Conservation (phyloP, 2,113 vertebrate genomes). For the Archocentrus centrarchus region DNA sequence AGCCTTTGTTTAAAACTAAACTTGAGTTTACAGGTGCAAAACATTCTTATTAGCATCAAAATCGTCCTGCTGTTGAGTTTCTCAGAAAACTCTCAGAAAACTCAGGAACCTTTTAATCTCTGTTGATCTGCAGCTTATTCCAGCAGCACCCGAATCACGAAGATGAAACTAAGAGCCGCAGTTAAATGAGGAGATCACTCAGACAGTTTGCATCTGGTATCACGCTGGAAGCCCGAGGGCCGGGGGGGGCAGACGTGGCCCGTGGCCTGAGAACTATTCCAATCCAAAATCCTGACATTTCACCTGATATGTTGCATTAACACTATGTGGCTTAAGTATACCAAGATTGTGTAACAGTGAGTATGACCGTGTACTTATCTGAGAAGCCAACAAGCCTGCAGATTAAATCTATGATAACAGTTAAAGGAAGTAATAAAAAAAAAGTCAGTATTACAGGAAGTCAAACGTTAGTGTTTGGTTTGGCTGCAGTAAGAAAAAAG, state of each 20-base stretch:
- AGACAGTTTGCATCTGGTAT: constrained; percentile 53
- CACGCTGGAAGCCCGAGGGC: not conserved
- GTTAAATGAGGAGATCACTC: constrained; percentile 20
- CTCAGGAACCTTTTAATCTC: constrained; percentile 11
- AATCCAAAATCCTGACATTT: constrained; percentile 62
- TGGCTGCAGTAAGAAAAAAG: not conserved
- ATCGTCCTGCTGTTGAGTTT: not conserved
- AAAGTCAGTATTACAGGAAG: not conserved
- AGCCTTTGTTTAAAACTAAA: too few relatives aligned
- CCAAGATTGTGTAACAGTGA: constrained; percentile 6
- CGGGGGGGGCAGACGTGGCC: too few relatives aligned
- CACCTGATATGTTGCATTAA: constrained; percentile 63
- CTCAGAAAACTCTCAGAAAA: not conserved
- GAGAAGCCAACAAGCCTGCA: not conserved
- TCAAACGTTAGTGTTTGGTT: not conserved
- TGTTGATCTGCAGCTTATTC: not conserved
- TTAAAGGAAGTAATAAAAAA: not conserved
- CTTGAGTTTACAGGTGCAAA: not conserved
- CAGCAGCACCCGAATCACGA: not conserved
- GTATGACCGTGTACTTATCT: constrained; percentile 6
- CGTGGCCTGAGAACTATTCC: constrained; percentile 8
- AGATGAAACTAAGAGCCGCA: not conserved
- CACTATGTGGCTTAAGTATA: not conserved
- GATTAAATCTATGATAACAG: not conserved
- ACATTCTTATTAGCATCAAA: not conserved